phyloP scores from a whole-genome alignment of 2,797 vertebrate genomes.

The Eutrigla gurnardus region DNA sequence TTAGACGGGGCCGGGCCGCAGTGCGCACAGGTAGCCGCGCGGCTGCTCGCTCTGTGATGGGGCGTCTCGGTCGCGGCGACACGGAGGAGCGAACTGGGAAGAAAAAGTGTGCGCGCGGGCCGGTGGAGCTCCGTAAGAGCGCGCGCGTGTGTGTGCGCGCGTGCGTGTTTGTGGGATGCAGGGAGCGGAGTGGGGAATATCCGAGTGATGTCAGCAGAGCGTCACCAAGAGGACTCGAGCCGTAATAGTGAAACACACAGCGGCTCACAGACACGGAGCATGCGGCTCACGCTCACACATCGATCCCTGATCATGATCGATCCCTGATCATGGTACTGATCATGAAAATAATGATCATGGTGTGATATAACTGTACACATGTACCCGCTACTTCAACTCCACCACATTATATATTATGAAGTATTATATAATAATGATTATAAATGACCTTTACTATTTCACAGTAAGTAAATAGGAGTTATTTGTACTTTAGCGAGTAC shows the following conservation, averaged over 20 bases:
- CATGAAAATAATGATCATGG: neutral
- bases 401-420: neutral
- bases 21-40: conserved; percentile 61
- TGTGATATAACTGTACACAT: neutral
- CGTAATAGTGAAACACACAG: conserved; percentile 41
- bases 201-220: conserved; percentile 79
- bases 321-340: neutral
- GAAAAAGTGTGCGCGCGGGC: conserved; percentile 39
- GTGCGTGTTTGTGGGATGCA: conserved; percentile 22
- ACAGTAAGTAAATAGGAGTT: too few species aligned
- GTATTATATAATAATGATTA: too few species aligned
- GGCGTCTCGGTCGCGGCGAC: conserved; percentile 15
- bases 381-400: too few species aligned
- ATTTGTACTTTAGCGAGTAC: too few species aligned
- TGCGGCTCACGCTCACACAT: neutral
- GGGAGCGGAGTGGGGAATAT: conserved; percentile 61
- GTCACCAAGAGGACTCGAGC: conserved; percentile 75
- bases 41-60: conserved; percentile 4
- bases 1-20: conserved; percentile 52
- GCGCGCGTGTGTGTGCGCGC: too few species aligned
- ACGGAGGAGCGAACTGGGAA: conserved; percentile 19
- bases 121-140: conserved; percentile 26
- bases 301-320: neutral
- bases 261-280: neutral
- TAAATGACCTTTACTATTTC: too few species aligned